These are phyloP conservation scores for Berghia stephanieae DNA, from an alignment of 1,140 invertebrate species.

Conservation along the genomic window DNA sequence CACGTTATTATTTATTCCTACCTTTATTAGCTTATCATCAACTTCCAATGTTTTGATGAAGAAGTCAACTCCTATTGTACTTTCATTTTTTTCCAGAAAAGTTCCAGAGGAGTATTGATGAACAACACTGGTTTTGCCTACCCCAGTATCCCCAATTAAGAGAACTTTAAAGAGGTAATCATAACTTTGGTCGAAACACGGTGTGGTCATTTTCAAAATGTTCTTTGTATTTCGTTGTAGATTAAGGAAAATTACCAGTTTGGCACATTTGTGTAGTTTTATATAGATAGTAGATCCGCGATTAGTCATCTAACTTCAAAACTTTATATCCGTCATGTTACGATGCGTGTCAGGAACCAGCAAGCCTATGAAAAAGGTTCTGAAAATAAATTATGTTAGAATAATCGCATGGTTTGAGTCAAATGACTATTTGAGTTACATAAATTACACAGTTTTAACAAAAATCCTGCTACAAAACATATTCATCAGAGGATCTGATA, in stretches of 20 bases:
- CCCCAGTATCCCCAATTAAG: slow-evolving; percentile 65
- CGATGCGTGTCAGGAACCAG: too few relatives aligned
- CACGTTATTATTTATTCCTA: too few relatives aligned
- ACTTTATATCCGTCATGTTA: slow-evolving; percentile 11
- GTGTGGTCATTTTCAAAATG: slow-evolving; percentile 44
- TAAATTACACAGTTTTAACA: too few relatives aligned
- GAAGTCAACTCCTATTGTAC: slow-evolving; percentile 95
- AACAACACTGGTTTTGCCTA: slow-evolving; percentile 71
- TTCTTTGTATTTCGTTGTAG: background rate
- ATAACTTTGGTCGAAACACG: slow-evolving; percentile 60
- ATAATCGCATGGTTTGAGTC: too few relatives aligned
- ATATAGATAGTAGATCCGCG: background rate
- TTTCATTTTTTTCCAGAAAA: slow-evolving; percentile 90
- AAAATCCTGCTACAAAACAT: too few relatives aligned
- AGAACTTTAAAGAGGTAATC: slow-evolving; percentile 66
- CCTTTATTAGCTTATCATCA: slow-evolving; percentile 92
- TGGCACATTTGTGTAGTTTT: background rate
- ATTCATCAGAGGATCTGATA: too few relatives aligned
- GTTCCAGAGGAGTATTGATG: slow-evolving; percentile 92
- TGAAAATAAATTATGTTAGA: too few relatives aligned
- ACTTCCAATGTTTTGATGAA: slow-evolving; percentile 94
- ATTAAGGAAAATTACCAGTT: background rate
- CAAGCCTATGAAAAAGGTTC: too few relatives aligned
- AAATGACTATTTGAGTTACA: too few relatives aligned
- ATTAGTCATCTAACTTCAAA: slow-evolving; percentile 17